phyloP scores from a whole-genome alignment of 2,888 invertebrate species.

The Drosophila koepferae region DNA sequence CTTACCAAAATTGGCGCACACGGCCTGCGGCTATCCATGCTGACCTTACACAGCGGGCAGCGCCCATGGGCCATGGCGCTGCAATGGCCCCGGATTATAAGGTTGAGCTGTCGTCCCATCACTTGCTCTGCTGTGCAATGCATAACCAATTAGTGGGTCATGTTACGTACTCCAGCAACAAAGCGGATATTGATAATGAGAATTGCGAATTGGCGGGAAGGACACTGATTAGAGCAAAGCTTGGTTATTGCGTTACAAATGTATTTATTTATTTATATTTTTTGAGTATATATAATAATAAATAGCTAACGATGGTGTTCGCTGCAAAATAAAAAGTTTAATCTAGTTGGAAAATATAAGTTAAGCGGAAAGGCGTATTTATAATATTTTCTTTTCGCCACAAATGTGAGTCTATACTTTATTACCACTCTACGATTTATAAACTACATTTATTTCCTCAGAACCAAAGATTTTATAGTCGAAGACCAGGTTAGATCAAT shows the following conservation, averaged over 20 bases:
- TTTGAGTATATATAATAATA: neutral
- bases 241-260: neutral
- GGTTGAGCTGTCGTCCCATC: constrained; percentile 64
- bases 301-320: neutral
- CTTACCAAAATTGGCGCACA: constrained; percentile 46
- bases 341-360: too few species aligned
- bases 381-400: too few species aligned
- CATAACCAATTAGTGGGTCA: constrained; percentile 76
- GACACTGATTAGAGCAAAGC: neutral
- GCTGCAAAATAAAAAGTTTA: too few species aligned
- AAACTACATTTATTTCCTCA: neutral
- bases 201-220: neutral
- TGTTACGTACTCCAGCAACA: constrained; percentile 18
- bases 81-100: constrained; percentile 39
- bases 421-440: neutral
- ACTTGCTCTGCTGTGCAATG: constrained; percentile 49
- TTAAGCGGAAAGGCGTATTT: too few species aligned
- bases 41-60: constrained; percentile 68
- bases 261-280: neutral
- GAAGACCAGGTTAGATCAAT: neutral
- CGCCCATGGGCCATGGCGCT: constrained; percentile 15
- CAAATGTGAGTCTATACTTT: neutral
- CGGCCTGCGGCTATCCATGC: constrained; percentile 66
- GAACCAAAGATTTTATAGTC: neutral
- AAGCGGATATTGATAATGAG: constrained; percentile 19